phyloP scores from a whole-genome alignment of 2,888 invertebrate species.

The Bellardia pandia region DNA sequence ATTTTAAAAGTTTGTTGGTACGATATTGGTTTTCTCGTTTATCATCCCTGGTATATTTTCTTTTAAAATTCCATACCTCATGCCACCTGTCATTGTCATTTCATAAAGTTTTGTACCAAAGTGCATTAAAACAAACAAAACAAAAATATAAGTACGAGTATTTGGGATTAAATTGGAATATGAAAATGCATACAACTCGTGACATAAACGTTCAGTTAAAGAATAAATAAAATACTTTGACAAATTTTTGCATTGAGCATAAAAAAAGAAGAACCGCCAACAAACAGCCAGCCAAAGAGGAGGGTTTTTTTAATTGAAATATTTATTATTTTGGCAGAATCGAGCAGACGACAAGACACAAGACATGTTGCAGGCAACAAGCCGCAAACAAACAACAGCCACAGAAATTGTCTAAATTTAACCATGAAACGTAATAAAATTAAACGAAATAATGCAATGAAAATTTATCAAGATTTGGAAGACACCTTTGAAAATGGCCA shows the following conservation, averaged over 20 bases:
- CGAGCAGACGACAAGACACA: conserved; percentile 59
- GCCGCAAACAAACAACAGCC: neutral
- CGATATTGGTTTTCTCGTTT: too few relatives aligned
- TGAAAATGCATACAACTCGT: conserved; percentile 21
- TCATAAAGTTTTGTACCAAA: neutral
- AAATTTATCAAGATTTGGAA: conserved; percentile 66
- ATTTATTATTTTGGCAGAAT: conserved; percentile 72
- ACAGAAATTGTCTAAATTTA: conserved; percentile 55
- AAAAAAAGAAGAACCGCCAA: conserved; percentile 44
- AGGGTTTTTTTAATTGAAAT: conserved; percentile 70
- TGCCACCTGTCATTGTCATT: conserved; percentile 69
- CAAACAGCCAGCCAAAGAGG: neutral
- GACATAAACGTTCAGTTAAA: conserved; percentile 7
- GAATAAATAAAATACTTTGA: conserved; percentile 38
- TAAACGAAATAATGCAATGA: conserved; percentile 28
- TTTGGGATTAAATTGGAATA: conserved; percentile 51
- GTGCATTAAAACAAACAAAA: neutral
- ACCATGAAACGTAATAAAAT: conserved; percentile 27
- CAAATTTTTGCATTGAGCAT: conserved; percentile 13
- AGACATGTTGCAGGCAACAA: conserved; percentile 48
- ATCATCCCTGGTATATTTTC: too few relatives aligned
- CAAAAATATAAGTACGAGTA: neutral
- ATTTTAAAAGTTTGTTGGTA: too few relatives aligned
- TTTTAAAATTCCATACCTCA: conserved; percentile 53
- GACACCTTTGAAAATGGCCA: conserved; percentile 62